Conservation (phyloP, 2,113 vertebrate species). For the Lophotis ruficrista region DNA sequence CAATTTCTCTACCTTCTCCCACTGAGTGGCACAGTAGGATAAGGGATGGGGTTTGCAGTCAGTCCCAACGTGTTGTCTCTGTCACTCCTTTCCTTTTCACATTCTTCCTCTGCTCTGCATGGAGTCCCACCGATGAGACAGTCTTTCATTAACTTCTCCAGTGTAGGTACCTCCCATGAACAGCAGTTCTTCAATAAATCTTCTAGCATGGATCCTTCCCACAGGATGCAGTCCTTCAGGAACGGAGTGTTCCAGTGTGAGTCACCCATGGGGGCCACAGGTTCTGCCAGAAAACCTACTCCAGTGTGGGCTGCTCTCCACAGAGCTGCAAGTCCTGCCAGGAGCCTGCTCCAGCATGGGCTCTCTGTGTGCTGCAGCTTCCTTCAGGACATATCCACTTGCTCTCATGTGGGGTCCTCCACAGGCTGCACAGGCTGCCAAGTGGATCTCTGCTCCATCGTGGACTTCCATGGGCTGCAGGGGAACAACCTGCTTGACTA, state of each 20-base stretch:
- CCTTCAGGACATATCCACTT: not conserved
- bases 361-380: not conserved
- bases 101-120: not conserved
- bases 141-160: not conserved
- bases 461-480: not conserved
- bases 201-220: not conserved
- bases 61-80: rapidly evolving
- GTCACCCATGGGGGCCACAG: not conserved
- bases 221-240: not conserved
- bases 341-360: not conserved
- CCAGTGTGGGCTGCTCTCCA: too few species aligned
- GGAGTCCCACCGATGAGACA: not conserved
- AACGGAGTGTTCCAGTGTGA: not conserved
- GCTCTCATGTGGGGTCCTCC: not conserved
- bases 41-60: not conserved
- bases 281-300: not conserved
- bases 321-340: not conserved
- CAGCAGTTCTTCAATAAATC: not conserved
- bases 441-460: too few species aligned
- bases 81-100: not conserved
- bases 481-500: not conserved
- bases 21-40: not conserved
- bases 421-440: not conserved
- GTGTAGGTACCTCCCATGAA: not conserved
- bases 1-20: not conserved